These are phyloP conservation scores for Eulemur albifrons DNA, from an alignment of 2,797 vertebrate genomes.

Conservation along the genomic window DNA sequence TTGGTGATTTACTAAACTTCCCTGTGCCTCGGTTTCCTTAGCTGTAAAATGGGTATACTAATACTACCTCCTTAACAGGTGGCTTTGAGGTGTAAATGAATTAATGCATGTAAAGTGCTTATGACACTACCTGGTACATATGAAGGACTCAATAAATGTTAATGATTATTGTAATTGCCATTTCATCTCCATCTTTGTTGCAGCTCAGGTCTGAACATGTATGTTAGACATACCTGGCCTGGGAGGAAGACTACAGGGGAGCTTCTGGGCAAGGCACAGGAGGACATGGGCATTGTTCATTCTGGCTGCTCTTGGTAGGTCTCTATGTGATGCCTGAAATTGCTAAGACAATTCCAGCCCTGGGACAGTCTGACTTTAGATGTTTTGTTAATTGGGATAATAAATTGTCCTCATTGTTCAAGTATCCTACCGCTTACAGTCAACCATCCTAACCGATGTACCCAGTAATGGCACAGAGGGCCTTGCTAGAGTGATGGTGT, in stretches of 20 bases:
- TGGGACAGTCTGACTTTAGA: neutral
- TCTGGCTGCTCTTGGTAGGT: neutral
- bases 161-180: neutral
- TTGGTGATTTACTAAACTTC: neutral
- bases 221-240: neutral
- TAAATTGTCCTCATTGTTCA: neutral
- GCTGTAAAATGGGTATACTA: neutral
- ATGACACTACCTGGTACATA: neutral
- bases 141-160: neutral
- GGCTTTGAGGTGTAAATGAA: neutral
- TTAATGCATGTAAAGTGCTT: neutral
- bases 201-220: neutral
- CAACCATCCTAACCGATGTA: neutral
- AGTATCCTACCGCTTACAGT: neutral
- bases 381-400: constrained; percentile 20
- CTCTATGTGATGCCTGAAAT: neutral
- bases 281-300: neutral
- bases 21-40: neutral
- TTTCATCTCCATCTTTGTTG: neutral
- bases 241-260: neutral
- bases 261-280: neutral
- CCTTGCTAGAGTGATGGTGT: neutral
- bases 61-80: neutral
- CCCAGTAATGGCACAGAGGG: neutral
- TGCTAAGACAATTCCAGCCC: neutral